Percentiles rank a stretch among this genome's conserved stretches.
Evolutionary conservation across 1,140 invertebrate genomes (phyloP).

Genomic region (Apis dorsata): DNA sequence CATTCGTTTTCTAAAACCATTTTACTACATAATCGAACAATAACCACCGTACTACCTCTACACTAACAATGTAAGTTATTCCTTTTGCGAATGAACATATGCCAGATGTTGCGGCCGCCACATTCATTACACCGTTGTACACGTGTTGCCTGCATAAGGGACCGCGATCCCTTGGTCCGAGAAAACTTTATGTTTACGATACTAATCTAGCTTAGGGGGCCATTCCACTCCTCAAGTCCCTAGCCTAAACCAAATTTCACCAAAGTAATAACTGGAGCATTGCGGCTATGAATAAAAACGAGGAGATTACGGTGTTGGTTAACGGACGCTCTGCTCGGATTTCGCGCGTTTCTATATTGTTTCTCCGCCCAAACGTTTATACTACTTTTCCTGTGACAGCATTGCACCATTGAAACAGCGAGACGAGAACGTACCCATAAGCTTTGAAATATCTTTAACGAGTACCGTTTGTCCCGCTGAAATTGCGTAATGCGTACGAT

Average conservation of each 20-base stretch:
- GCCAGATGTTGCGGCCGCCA: background rate
- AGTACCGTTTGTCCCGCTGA: background rate
- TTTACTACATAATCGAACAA: background rate
- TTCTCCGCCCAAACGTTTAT: conserved; percentile 6
- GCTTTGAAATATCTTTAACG: conserved; percentile 4
- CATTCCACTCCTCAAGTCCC: conserved; percentile 20
- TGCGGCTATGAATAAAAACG: conserved; percentile 37
- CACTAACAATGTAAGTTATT: background rate
- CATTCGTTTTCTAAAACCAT: background rate
- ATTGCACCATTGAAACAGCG: background rate
- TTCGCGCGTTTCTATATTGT: conserved; percentile 20
- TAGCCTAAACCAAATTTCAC: conserved; percentile 37
- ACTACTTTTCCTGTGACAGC: background rate
- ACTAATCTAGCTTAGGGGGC: conserved; percentile 37
- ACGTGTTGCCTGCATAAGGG: background rate
- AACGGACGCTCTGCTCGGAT: conserved; percentile 18
- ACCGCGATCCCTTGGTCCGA: background rate
- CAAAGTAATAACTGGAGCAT: conserved; percentile 30
- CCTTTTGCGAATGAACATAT: background rate
- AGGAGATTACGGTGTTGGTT: conserved; percentile 8
- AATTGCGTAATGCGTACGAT: background rate
- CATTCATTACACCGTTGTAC: background rate
- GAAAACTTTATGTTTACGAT: conserved; percentile 25
- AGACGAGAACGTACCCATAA: background rate
- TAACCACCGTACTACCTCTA: background rate